Evolutionary conservation across 2,888 invertebrate genomes (phyloP).

Genomic region (Temnothorax ravouxi): DNA sequence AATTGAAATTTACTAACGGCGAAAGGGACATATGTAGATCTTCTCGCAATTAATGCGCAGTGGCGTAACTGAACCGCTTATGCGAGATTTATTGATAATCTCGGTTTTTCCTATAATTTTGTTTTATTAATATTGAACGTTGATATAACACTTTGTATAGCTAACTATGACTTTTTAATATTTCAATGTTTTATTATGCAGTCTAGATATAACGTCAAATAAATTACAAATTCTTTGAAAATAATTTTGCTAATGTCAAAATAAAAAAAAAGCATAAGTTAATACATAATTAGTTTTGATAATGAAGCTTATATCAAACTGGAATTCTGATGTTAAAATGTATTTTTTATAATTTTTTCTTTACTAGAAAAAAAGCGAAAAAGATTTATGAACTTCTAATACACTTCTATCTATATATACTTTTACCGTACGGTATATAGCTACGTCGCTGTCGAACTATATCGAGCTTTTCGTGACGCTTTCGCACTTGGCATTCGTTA

Average conservation of each 20-base stretch:
- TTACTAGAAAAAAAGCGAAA: neutral
- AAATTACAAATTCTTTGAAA: neutral
- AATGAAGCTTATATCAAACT: neutral
- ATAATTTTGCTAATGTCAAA: neutral
- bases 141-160: neutral
- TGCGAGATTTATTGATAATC: neutral
- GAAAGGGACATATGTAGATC: constrained; percentile 17
- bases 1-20: constrained; percentile 68
- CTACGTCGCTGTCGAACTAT: constrained; percentile 15
- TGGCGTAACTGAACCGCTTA: neutral
- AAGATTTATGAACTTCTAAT: neutral
- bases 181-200: neutral
- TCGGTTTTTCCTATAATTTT: neutral
- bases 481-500: constrained; percentile 25
- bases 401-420: neutral
- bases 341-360: neutral
- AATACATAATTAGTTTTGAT: neutral
- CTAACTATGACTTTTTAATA: neutral
- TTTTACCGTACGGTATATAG: neutral
- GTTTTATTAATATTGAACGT: neutral
- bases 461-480: constrained; percentile 26
- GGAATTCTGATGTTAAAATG: neutral
- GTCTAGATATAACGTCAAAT: neutral
- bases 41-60: constrained; percentile 50
- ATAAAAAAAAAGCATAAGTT: neutral